Evolutionary conservation across 2,888 invertebrate genomes (phyloP).

Genomic region (Anthophora plumipes): DNA sequence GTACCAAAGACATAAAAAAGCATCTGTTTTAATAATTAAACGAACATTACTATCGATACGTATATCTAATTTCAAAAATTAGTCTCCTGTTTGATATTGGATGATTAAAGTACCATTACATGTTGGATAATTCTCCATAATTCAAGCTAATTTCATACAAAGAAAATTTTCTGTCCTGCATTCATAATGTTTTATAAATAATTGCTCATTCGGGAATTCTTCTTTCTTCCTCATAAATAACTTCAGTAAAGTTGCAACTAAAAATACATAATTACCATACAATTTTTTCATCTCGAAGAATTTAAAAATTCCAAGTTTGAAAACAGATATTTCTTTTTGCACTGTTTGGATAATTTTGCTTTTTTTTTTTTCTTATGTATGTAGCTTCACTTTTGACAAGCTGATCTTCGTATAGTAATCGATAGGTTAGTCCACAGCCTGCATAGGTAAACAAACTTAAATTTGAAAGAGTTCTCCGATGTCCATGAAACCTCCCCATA

Average conservation of each 20-base stretch:
- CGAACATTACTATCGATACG: background rate
- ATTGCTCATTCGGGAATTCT: background rate
- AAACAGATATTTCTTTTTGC: background rate
- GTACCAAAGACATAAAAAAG: background rate
- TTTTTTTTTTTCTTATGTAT: background rate
- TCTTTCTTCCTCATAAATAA: background rate
- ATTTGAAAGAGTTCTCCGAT: constrained; percentile 51
- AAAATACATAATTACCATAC: background rate
- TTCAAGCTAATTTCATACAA: background rate
- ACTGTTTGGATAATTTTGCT: background rate
- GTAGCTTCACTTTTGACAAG: background rate
- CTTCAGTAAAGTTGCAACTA: background rate
- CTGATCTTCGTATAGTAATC: constrained; percentile 30
- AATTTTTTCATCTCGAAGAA: background rate
- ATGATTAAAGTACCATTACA: background rate
- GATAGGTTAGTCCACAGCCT: constrained; percentile 24
- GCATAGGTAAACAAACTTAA: constrained; percentile 48
- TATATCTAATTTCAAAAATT: background rate
- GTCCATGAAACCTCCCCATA: constrained; percentile 29
- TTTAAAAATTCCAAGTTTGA: background rate
- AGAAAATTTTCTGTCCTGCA: background rate
- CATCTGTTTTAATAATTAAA: background rate
- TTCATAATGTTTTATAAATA: background rate
- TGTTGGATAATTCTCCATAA: background rate
- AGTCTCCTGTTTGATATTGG: background rate